Evolutionary conservation across 1,140 invertebrate species (phyloP), one percentile per base, ranked within the genome.

Genomic region (Hermatobates lingyangjiaoensis): DNA sequence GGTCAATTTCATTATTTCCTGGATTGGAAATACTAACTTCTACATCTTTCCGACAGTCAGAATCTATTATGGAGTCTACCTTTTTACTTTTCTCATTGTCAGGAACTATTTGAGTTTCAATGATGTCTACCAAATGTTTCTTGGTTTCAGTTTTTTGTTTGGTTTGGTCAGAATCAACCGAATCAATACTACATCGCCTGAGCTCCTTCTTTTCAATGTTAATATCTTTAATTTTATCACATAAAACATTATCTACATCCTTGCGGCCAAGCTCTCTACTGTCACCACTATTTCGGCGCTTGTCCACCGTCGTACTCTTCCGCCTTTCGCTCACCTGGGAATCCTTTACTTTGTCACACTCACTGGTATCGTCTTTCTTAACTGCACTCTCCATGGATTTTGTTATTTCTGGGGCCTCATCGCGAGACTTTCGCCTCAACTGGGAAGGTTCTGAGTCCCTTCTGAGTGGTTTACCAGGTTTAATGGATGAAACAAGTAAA

Each of bases 341-440:
- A 38, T 59, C 58, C 48, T 52, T 58, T 18, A 49, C 53, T 55
- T 56, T 59, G 40, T 57, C 57, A 56, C 52, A 42, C 39, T 59
- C 55, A 53, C 52, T 52, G 15, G 49, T 50, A 39, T 54, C 53
- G 38, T 58, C 55, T 34, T 49, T 56, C 48, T 58, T 59, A 7
- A 50, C 51, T 2, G 49, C 51, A 51, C 50, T 53, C 27, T 57
- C 52, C 0, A 44, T 26, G 42, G 42, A 42, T 39, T 52, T 51
- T 20, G 48, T 51, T 30, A 42, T 40, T 48, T 58, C 54, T 14
- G 38, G 26, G 15, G 48, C 27, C 46, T 59, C 58, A 20, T 59
- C 58, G 30, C 58, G 54, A 5, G 58, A 59, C 44, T 51, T 54
- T 25, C 58, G 42, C 24, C 58, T 39, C n/a, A 44, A 49, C 20